Conservation (phyloP, 2,888 invertebrate species). For the Falcaria lacertinaria region DNA sequence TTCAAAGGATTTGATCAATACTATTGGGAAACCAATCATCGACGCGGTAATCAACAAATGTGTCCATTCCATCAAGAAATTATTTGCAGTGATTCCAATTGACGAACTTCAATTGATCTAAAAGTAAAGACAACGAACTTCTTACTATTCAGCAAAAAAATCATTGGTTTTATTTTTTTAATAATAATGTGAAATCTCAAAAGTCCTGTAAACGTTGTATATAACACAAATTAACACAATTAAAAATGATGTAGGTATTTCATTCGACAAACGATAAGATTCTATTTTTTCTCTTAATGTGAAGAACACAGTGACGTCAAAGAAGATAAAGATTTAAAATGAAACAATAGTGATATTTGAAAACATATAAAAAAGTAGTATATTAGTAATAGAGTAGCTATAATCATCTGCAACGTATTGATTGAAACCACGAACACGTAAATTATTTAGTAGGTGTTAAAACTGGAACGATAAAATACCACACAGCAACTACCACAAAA, state of each 20-base stretch:
- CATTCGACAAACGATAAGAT: too few relatives aligned
- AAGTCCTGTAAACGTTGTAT: too few relatives aligned
- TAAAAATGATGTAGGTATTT: too few relatives aligned
- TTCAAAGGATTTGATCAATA: slow-evolving; percentile 29
- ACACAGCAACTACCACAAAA: not conserved
- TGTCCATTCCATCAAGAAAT: slow-evolving; percentile 6
- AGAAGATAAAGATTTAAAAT: too few relatives aligned
- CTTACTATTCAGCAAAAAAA: not conserved
- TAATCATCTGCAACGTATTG: not conserved
- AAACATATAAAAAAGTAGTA: too few relatives aligned
- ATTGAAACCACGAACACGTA: not conserved
- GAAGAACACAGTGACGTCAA: too few relatives aligned
- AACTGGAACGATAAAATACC: slow-evolving; percentile 1
- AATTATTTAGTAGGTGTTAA: not conserved
- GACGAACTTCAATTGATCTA: slow-evolving; percentile 24
- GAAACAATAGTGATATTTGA: too few relatives aligned
- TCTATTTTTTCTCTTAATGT: too few relatives aligned
- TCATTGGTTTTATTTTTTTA: too few relatives aligned
- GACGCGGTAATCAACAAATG: slow-evolving; percentile 12
- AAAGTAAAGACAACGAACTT: not conserved
- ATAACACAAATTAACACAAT: too few relatives aligned
- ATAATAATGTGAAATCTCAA: too few relatives aligned
- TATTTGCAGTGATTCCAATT: slow-evolving; percentile 13
- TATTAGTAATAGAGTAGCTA: not conserved
- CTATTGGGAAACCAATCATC: slow-evolving; percentile 33